Evolutionary conservation across 2,113 vertebrate species (phyloP).

Genomic region (Terrapene triunguis): DNA sequence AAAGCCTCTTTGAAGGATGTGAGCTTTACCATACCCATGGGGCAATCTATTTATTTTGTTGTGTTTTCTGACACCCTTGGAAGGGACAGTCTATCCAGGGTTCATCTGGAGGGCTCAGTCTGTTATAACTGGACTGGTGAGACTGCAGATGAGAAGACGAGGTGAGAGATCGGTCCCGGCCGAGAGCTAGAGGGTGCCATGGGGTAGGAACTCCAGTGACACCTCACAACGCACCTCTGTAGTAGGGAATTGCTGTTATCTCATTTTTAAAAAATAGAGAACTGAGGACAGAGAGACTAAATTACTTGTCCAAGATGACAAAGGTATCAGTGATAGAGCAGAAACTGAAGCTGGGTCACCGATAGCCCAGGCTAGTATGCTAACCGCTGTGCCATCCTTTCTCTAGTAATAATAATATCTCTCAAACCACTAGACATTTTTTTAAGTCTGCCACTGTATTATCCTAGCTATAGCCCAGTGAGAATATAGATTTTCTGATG

Average conservation of each 20-base stretch:
- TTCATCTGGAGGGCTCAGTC: too few species aligned
- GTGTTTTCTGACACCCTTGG: too few species aligned
- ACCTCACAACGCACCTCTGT: not conserved
- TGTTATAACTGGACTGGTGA: too few species aligned
- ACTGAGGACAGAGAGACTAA: not conserved
- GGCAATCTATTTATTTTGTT: too few species aligned
- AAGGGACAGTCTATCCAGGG: too few species aligned
- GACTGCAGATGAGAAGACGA: too few species aligned
- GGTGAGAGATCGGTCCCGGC: too few species aligned
- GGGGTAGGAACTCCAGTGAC: too few species aligned
- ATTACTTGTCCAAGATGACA: not conserved
- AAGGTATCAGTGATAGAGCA: not conserved
- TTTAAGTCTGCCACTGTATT: not conserved
- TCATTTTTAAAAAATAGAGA: not conserved
- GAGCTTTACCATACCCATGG: too few species aligned
- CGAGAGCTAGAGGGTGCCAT: too few species aligned
- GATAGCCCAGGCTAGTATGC: not conserved
- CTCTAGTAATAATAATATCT: conserved; percentile 1
- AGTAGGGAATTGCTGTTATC: not conserved
- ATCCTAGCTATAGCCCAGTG: not conserved
- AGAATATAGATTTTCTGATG: not conserved
- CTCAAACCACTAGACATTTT: not conserved
- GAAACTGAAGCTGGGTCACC: conserved; percentile 4
- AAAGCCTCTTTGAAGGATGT: too few species aligned
- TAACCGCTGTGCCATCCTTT: not conserved